Conservation (phyloP, 2,888 invertebrate species). For the Noctua janthina region DNA sequence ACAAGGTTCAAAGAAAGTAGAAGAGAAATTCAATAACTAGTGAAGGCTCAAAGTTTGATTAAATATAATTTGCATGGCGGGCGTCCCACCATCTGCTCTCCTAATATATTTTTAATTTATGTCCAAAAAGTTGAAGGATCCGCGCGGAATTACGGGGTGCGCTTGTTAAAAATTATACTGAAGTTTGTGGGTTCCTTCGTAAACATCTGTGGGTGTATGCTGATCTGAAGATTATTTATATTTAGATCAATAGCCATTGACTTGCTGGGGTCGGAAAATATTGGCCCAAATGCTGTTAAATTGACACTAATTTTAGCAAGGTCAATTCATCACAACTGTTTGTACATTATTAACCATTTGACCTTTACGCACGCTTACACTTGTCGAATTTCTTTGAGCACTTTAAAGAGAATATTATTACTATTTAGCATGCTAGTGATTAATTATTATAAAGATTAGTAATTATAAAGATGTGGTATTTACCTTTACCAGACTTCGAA, state of each 20-base stretch:
- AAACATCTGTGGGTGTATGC: constrained; percentile 58
- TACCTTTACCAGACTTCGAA: constrained; percentile 48
- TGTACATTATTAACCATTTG: neutral
- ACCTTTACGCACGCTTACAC: neutral
- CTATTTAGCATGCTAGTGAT: neutral
- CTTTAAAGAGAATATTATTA: neutral
- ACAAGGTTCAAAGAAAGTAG: constrained; percentile 59
- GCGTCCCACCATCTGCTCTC: constrained; percentile 82
- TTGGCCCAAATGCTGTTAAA: neutral
- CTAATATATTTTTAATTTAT: constrained; percentile 89
- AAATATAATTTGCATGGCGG: constrained; percentile 86
- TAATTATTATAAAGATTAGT: no score
- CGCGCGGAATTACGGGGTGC: constrained; percentile 62
- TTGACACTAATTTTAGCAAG: neutral
- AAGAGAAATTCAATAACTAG: constrained; percentile 79
- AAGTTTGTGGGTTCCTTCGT: constrained; percentile 73
- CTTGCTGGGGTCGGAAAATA: neutral
- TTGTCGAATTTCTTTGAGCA: neutral
- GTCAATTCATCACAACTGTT: neutral
- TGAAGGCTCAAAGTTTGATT: constrained; percentile 78
- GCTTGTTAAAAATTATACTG: constrained; percentile 79
- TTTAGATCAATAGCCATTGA: constrained; percentile 24
- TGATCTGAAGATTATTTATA: constrained; percentile 29
- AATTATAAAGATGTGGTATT: neutral
- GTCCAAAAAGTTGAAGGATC: constrained; percentile 82